Evolutionary conservation across 2,113 vertebrate genomes (phyloP), one percentile per base, ranked within the genome.

Genomic region (Pholis gunnellus): DNA sequence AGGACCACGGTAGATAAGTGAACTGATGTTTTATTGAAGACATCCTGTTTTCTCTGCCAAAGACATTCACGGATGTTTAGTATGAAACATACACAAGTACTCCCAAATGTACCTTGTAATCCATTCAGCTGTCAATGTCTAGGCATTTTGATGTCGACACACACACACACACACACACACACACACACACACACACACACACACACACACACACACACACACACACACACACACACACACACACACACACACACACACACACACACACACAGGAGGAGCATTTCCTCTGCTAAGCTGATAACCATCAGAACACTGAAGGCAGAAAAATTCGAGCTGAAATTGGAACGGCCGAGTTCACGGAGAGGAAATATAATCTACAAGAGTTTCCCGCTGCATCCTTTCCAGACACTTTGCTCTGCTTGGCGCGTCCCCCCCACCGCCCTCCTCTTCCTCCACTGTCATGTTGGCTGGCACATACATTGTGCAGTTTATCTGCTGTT

Each of bases 351-450:
- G 42, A 87, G 90, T 88, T 89, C 54, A 82, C 56, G 31, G 87
- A 89, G 87, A 91, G 86, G 76, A 84, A 92, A 91, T 52, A 71
- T 90, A 95, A 94, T 95, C 94, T 93, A 89, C 86, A 89, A 94
- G 92, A 93, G 92, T 88, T 89, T 89, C 80, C 74, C 72, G 50
- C 87, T 78, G 88, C 93, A 94, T 92, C 89, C 70, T 87, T 90
- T 79, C 52, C 54, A 66, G 63, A 68, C 68, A 17, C 70, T 78
- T 80, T 79, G 68, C 81, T 82, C 59, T 79, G 59, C 75, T 78
- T 56, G 60, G 40, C 20, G 9, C 4, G 14, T 6, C 4, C 40
- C 22, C 4, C 66, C 9, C 66, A 71, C 64, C 2, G 14, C 14
- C 11, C 25, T 63, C 67, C 40, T 61, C 50, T 68, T 78, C 81